Percentiles rank a stretch among this genome's conserved stretches.
These are phyloP conservation scores for Pissodes strobi DNA, from an alignment of 1,140 invertebrate genomes.

Conservation along the genomic window DNA sequence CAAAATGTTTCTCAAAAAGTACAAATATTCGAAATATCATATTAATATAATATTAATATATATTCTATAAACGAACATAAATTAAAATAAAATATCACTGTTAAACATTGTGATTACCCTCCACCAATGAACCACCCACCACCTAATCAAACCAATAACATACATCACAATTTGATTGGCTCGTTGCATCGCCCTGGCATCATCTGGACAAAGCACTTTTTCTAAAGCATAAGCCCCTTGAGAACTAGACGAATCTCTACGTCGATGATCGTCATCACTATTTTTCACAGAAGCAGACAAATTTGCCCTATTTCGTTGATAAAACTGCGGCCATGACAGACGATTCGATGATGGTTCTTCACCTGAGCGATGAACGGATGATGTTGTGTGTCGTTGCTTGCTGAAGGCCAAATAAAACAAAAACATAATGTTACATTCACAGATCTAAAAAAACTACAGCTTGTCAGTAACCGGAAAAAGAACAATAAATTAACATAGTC, in stretches of 20 bases:
- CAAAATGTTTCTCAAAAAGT: too few species aligned
- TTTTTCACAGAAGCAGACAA: constrained; percentile 13
- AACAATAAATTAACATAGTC: neutral
- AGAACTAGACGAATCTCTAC: constrained; percentile 41
- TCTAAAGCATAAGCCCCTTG: constrained; percentile 55
- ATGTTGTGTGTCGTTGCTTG: constrained; percentile 51
- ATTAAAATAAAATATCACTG: too few species aligned
- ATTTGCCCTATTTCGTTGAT: constrained; percentile 46
- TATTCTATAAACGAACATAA: too few species aligned
- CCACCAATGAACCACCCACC: neutral
- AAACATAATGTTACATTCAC: too few species aligned
- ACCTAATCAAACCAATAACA: constrained; percentile 54
- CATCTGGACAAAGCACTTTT: constrained; percentile 67
- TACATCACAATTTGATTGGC: constrained; percentile 86
- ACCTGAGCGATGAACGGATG: constrained; percentile 37
- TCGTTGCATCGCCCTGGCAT: constrained; percentile 77
- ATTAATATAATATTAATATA: too few species aligned
- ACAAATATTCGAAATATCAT: too few species aligned
- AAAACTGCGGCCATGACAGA: constrained; percentile 53
- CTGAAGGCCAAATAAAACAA: constrained; percentile 31
- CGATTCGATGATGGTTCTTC: constrained; percentile 44
- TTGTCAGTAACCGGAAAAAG: neutral
- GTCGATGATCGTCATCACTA: constrained; percentile 39
- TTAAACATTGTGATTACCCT: too few species aligned
- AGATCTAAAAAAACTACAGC: too few species aligned